These are phyloP conservation scores for Muscidifurax raptorellus DNA, from an alignment of 1,140 invertebrate genomes.

Conservation along the genomic window DNA sequence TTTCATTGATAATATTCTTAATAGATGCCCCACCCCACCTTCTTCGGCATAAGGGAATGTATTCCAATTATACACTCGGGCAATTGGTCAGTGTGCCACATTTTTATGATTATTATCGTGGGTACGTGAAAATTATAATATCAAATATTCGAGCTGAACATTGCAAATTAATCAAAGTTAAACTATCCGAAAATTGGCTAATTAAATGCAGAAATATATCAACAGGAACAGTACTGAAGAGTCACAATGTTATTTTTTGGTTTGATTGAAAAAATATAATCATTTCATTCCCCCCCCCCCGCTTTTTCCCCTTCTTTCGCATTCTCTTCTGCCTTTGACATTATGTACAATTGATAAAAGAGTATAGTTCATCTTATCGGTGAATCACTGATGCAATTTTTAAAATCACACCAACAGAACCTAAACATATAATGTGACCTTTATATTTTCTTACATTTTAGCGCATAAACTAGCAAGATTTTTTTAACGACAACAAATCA, in stretches of 20 bases:
- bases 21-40: slow-evolving; percentile 70
- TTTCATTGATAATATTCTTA: slow-evolving; percentile 71
- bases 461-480: background rate
- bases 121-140: slow-evolving; percentile 45
- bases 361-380: slow-evolving; percentile 69
- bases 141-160: no score
- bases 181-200: slow-evolving; percentile 1
- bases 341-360: slow-evolving; percentile 75
- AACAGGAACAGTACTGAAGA: slow-evolving; percentile 66
- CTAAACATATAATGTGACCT: slow-evolving; percentile 57
- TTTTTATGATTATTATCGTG: slow-evolving; percentile 55
- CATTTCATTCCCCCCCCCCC: slow-evolving; percentile 68
- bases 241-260: slow-evolving; percentile 71
- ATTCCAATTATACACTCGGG: slow-evolving; percentile 71
- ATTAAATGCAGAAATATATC: slow-evolving; percentile 34
- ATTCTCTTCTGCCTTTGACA: slow-evolving; percentile 65
- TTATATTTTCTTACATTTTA: slow-evolving; percentile 50
- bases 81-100: slow-evolving; percentile 73
- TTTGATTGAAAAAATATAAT: slow-evolving; percentile 76
- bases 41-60: slow-evolving; percentile 69
- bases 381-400: slow-evolving; percentile 50
- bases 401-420: slow-evolving; percentile 54
- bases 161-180: background rate
- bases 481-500: background rate
- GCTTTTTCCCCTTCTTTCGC: slow-evolving; percentile 35